Conservation (phyloP, 2,113 vertebrate genomes). For the Cinclus cinclus region DNA sequence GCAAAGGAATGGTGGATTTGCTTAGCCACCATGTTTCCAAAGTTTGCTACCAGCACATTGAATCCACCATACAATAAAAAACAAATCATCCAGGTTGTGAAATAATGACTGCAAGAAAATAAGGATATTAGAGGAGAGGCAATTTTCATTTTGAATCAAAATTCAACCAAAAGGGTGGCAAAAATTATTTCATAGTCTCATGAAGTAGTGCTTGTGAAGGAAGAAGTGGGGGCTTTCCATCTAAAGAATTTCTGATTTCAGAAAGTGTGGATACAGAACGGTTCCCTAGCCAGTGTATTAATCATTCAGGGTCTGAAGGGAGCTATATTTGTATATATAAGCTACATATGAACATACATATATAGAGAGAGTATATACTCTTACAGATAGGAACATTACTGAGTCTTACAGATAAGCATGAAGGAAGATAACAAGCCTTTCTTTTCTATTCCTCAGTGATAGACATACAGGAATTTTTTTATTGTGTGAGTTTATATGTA, state of each 20-base stretch:
- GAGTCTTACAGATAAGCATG: constrained; percentile 1
- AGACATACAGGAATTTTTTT: not conserved
- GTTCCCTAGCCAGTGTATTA: not conserved
- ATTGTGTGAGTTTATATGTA: constrained; percentile 26
- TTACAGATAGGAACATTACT: not conserved
- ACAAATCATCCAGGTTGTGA: not conserved
- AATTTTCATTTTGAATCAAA: constrained; percentile 38
- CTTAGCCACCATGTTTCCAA: not conserved
- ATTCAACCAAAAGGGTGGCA: not conserved
- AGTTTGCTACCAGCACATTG: not conserved
- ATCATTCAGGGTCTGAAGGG: not conserved
- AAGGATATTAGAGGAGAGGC: not conserved
- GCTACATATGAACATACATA: not conserved
- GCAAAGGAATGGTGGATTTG: not conserved
- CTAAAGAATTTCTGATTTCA: not conserved
- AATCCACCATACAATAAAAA: not conserved
- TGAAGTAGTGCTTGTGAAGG: not conserved
- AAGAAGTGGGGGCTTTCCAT: not conserved
- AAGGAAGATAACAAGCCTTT: constrained; percentile 13
- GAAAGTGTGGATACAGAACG: not conserved
- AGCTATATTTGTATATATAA: not conserved
- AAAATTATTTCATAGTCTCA: constrained; percentile 34
- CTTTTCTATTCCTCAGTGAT: constrained; percentile 25
- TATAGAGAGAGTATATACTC: not conserved
- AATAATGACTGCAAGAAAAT: constrained; percentile 26